Conservation (phyloP, 2,113 vertebrate species). For the western clawed frog (Xenopus tropicalis) region UCB_Xtro_10.0 CM004447.2:112192501-112193000, state of each 20-base stretch:
- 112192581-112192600: no score
- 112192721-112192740: slow-evolving; percentile 58
- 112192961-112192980: no score
- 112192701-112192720: slow-evolving; percentile 65
- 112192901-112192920: no score
- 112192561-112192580: no score
- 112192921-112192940: no score
- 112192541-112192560: no score
- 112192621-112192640: background rate
- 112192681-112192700: slow-evolving; percentile 50
- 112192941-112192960: no score
- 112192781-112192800: slow-evolving; percentile 78
- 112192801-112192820: slow-evolving; percentile 67
- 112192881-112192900: background rate
- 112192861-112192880: slow-evolving; percentile 1
- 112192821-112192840: slow-evolving; percentile 26
- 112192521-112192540: no score
- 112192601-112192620: background rate
- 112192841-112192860: slow-evolving; percentile 17
- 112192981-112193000: no score
- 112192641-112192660: slow-evolving; percentile 5
- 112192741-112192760: slow-evolving; percentile 70
- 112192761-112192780: slow-evolving; percentile 66
- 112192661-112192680: slow-evolving; percentile 32
- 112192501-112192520: no score